phyloP scores from a whole-genome alignment of 1,140 invertebrate species.

The Phenacoccus solenopsis region DNA sequence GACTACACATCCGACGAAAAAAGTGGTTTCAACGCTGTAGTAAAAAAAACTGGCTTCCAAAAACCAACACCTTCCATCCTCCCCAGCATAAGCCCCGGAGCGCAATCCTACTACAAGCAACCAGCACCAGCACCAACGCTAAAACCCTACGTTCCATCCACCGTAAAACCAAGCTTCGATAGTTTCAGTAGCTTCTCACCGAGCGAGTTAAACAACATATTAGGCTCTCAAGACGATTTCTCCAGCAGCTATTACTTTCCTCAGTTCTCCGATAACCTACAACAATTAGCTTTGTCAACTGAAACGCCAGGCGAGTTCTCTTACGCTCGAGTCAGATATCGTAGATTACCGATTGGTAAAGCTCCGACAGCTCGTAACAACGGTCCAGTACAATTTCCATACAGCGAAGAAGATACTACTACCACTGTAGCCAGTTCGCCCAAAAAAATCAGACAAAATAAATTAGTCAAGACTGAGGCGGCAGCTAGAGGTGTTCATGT shows the following conservation, averaged over 20 bases:
- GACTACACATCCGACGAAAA: slow-evolving; percentile 63
- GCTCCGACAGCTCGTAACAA: not conserved
- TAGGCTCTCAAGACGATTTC: not conserved
- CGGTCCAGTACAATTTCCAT: not conserved
- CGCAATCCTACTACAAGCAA: not conserved
- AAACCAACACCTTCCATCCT: not conserved
- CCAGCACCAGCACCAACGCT: not conserved
- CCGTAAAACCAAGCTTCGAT: not conserved
- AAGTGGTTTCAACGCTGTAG: slow-evolving; percentile 61
- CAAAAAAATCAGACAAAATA: not conserved
- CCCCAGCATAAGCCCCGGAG: not conserved
- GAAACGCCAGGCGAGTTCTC: not conserved
- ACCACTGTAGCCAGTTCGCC: not conserved
- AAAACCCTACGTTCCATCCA: not conserved
- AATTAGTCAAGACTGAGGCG: not conserved
- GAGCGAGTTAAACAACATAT: not conserved
- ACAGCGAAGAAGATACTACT: not conserved
- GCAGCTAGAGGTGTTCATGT: not conserved
- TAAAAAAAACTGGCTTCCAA: slow-evolving; percentile 28
- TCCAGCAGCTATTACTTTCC: not conserved
- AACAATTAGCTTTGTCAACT: not conserved
- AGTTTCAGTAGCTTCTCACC: not conserved
- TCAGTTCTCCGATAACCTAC: not conserved
- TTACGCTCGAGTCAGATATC: not conserved
- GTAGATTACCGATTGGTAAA: not conserved